Conservation (phyloP, 2,888 invertebrate genomes). For the Ophion ellenae region DNA sequence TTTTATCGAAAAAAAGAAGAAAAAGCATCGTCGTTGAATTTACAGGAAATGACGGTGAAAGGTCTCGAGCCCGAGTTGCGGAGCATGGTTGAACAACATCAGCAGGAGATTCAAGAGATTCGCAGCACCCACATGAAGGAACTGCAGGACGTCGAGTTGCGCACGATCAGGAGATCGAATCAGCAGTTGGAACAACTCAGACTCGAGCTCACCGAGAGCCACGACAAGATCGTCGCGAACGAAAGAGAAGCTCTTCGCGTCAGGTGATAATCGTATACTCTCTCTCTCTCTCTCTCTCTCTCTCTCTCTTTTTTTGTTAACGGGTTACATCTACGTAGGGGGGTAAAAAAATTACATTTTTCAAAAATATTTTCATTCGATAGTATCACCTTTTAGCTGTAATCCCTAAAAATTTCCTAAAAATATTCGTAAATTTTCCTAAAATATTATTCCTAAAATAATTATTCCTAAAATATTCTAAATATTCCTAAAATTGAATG, state of each 20-base stretch:
- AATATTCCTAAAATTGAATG: too few relatives aligned
- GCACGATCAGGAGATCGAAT: conserved; percentile 87
- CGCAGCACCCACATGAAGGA: conserved; percentile 88
- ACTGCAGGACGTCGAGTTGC: conserved; percentile 87
- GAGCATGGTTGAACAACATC: conserved; percentile 90
- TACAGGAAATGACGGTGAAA: conserved; percentile 92
- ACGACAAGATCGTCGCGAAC: conserved; percentile 87
- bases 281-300: too few relatives aligned
- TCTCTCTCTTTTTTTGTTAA: too few relatives aligned
- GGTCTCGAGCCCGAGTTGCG: conserved; percentile 94
- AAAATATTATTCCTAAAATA: too few relatives aligned
- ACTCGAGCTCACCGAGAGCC: conserved; percentile 86
- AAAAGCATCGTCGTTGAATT: neutral
- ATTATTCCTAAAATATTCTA: too few relatives aligned
- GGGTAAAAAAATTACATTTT: too few relatives aligned
- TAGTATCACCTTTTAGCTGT: too few relatives aligned
- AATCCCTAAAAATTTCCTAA: too few relatives aligned
- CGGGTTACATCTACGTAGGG: too few relatives aligned
- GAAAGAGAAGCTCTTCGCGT: conserved; percentile 87
- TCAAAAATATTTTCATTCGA: too few relatives aligned
- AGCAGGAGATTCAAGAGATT: conserved; percentile 89
- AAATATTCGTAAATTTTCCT: too few relatives aligned
- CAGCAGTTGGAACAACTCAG: conserved; percentile 87
- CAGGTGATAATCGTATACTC: conserved; percentile 80
- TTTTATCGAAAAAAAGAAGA: neutral